These are phyloP conservation scores for Falco punctatus DNA, from an alignment of 2,113 vertebrate species.

Conservation along the genomic window DNA sequence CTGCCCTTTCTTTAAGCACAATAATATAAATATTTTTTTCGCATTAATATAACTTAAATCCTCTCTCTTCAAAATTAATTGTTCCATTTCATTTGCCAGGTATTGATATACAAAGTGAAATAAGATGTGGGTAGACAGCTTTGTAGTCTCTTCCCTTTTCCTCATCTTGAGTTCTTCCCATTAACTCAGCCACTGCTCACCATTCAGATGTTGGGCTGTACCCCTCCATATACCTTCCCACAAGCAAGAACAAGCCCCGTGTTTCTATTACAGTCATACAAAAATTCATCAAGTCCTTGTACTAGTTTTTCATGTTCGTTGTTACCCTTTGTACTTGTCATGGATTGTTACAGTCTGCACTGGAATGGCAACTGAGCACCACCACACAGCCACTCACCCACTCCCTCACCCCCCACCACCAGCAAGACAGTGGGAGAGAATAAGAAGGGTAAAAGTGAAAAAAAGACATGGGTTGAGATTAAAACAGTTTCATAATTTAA, in stretches of 20 bases:
- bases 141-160: not conserved
- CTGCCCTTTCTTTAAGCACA: not conserved
- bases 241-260: not conserved
- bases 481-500: not conserved
- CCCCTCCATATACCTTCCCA: not conserved
- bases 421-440: not conserved
- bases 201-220: not conserved
- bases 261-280: not conserved
- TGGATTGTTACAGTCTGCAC: not conserved
- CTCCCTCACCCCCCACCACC: too few relatives aligned
- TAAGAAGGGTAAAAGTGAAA: not conserved
- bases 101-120: not conserved
- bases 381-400: not conserved
- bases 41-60: not conserved
- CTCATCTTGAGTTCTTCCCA: not conserved
- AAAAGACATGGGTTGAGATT: not conserved
- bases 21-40: not conserved
- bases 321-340: not conserved
- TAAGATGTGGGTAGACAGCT: not conserved
- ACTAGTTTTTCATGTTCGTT: not conserved
- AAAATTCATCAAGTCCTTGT: not conserved
- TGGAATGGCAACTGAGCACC: not conserved
- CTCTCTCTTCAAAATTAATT: not conserved
- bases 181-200: not conserved
- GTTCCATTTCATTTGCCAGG: not conserved